Percentiles rank a stretch among this genome's conserved stretches.
These are phyloP conservation scores for Hystrix cristata DNA, from an alignment of 2,113 vertebrate genomes.

Conservation along the genomic window DNA sequence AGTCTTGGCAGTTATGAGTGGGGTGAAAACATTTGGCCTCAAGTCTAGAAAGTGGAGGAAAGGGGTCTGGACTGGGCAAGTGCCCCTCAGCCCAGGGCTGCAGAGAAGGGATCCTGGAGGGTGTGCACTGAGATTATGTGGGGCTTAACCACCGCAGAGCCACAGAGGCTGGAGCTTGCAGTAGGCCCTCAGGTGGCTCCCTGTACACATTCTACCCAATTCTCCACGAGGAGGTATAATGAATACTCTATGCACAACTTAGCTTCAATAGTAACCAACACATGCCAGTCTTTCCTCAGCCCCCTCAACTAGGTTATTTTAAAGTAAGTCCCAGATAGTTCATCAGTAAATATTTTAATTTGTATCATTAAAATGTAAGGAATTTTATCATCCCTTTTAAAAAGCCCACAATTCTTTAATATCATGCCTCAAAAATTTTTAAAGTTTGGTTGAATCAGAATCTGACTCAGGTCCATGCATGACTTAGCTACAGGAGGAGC, in stretches of 20 bases:
- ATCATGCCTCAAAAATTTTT: background rate
- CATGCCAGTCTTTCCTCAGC: too few relatives aligned
- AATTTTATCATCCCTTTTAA: background rate
- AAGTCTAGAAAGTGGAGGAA: background rate
- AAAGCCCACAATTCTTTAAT: background rate
- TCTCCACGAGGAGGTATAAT: background rate
- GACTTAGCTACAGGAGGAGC: background rate
- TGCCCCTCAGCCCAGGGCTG: background rate
- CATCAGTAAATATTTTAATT: conserved; percentile 9
- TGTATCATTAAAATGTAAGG: conserved; percentile 32
- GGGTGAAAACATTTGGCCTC: background rate
- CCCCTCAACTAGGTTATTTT: background rate
- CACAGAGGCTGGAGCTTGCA: background rate
- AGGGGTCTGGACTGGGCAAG: background rate
- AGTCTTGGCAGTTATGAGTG: background rate
- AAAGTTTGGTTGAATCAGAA: background rate
- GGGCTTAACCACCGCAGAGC: background rate
- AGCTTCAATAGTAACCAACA: background rate
- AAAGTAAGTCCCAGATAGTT: conserved; percentile 32
- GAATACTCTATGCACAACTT: background rate
- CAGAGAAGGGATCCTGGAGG: background rate
- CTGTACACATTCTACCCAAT: background rate
- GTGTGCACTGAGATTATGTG: accelerated
- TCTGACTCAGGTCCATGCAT: background rate
- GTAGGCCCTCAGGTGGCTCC: background rate